A percentile compares a stretch with the other conserved stretches of the same genome.
Conservation (phyloP, 2,888 invertebrate species). For the Julus scandinavius region DNA sequence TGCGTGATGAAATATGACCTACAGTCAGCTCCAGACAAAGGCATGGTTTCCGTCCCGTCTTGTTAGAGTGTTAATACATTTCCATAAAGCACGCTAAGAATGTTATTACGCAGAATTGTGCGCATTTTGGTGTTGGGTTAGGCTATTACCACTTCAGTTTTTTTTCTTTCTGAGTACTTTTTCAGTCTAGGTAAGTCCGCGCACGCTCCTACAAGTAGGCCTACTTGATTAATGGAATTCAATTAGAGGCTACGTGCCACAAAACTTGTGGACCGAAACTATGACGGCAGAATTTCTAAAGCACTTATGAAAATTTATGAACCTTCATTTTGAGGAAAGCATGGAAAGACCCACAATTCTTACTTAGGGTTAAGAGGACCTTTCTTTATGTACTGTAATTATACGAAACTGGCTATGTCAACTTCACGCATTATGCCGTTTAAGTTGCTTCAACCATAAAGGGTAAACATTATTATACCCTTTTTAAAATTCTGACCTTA, state of each 20-base stretch:
- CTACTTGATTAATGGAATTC: not conserved
- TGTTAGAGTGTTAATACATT: conserved; percentile 33
- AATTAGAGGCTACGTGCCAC: not conserved
- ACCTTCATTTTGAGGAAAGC: not conserved
- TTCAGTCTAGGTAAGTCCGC: not conserved
- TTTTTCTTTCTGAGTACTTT: not conserved
- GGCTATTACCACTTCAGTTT: not conserved
- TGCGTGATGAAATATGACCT: not conserved
- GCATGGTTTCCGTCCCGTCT: not conserved
- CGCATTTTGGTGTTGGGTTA: not conserved
- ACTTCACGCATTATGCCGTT: conserved; percentile 33
- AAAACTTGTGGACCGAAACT: not conserved
- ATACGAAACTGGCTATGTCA: not conserved
- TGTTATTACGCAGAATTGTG: not conserved
- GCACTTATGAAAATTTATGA: conserved; percentile 22
- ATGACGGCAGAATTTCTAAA: not conserved
- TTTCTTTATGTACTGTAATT: not conserved
- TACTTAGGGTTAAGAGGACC: not conserved
- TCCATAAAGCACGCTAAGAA: not conserved
- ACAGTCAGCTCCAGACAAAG: not conserved
- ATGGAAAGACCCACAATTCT: not conserved
- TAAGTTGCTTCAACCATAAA: not conserved
- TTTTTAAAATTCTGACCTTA: not conserved
- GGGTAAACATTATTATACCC: not conserved
- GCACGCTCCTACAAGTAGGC: not conserved